A percentile compares a stretch with the other conserved stretches of the same genome.
phyloP scores from a whole-genome alignment of 2,888 invertebrate genomes.

The Polyommatus iphigenia region DNA sequence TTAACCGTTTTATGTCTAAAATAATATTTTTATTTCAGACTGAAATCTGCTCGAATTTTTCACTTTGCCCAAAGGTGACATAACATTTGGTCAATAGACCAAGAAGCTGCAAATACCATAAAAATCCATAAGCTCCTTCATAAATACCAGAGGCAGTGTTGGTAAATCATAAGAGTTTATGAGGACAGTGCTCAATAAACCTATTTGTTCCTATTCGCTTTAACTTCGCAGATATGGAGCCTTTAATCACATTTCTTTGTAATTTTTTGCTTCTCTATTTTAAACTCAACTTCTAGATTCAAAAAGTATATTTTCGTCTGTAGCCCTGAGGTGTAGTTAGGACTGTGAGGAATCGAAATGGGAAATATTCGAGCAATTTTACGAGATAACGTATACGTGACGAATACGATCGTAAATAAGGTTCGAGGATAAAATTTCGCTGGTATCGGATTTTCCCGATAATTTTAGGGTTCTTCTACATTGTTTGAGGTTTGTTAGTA shows the following conservation, averaged over 20 bases:
- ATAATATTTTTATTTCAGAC: too few species aligned
- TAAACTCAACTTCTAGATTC: conserved; percentile 40
- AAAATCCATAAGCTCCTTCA: not conserved
- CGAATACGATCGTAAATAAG: conserved; percentile 35
- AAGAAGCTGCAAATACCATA: too few species aligned
- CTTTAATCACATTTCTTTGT: conserved; percentile 71
- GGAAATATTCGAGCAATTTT: conserved; percentile 32
- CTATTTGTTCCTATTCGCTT: conserved; percentile 68
- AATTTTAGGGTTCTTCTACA: conserved; percentile 8
- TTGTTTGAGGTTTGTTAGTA: not conserved
- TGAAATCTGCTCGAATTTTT: too few species aligned
- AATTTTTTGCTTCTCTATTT: conserved; percentile 40
- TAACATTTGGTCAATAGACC: too few species aligned
- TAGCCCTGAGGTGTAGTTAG: not conserved
- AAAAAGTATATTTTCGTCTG: conserved; percentile 43
- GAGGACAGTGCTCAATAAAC: conserved; percentile 71
- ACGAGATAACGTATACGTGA: conserved; percentile 31
- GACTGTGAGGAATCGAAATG: not conserved
- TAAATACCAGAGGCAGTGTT: conserved; percentile 39
- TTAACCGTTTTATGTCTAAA: too few species aligned
- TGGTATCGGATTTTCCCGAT: conserved; percentile 32
- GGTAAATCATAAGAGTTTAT: conserved; percentile 70
- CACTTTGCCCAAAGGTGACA: too few species aligned
- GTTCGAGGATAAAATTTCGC: conserved; percentile 32
- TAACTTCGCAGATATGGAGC: conserved; percentile 66